A percentile compares a stretch with the other conserved stretches of the same genome.
phyloP scores from a whole-genome alignment of 2,113 vertebrate species.

The Hipposideros armiger region DNA sequence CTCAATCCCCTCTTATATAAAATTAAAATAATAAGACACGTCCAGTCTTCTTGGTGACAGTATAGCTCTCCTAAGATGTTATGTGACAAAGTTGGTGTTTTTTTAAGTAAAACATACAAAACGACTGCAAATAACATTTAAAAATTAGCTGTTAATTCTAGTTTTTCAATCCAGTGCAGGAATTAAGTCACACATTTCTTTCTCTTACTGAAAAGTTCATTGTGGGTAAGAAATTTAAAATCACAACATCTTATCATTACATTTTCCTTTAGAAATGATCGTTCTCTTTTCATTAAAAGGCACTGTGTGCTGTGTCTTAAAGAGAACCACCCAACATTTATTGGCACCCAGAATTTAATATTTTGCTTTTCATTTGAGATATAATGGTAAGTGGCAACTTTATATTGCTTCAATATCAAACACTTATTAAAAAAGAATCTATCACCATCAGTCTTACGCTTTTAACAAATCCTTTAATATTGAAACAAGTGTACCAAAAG shows the following conservation, averaged over 20 bases:
- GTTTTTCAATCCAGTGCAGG: not conserved
- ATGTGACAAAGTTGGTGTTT: not conserved
- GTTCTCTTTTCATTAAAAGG: not conserved
- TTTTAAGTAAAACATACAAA: not conserved
- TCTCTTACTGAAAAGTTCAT: not conserved
- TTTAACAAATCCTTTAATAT: not conserved
- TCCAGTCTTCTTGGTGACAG: not conserved
- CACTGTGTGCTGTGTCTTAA: not conserved
- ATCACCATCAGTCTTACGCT: not conserved
- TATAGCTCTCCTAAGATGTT: not conserved
- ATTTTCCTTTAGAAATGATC: not conserved
- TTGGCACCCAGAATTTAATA: not conserved
- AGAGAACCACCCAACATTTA: not conserved
- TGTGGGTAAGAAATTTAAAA: not conserved
- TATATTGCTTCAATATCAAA: not conserved
- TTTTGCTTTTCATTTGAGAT: not conserved
- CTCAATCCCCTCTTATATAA: not conserved
- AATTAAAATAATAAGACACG: not conserved
- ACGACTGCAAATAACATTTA: not conserved
- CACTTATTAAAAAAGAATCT: not conserved
- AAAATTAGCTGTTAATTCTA: not conserved
- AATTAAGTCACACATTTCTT: not conserved
- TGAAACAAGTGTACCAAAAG: too few relatives aligned
- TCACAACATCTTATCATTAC: not conserved
- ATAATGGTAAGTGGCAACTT: not conserved